A percentile compares a stretch with the other conserved stretches of the same genome.
Evolutionary conservation across 2,797 vertebrate genomes (phyloP).

Genomic region (Chloroceryle inda): DNA sequence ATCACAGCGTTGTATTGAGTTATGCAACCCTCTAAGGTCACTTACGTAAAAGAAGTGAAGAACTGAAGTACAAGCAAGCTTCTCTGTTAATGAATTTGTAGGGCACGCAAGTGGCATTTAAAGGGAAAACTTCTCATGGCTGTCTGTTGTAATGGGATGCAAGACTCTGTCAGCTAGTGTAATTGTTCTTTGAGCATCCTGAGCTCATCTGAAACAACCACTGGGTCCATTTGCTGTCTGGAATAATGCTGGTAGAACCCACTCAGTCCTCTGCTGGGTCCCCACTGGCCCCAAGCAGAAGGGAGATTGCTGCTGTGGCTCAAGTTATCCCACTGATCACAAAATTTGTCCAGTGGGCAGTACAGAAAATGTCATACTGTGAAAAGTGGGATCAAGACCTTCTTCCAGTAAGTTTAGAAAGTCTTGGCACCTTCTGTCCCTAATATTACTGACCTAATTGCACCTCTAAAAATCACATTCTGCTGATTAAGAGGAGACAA

Average conservation of each 20-base stretch:
- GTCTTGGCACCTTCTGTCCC: not conserved
- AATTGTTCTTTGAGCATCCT: not conserved
- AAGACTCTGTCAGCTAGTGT: not conserved
- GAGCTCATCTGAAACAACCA: not conserved
- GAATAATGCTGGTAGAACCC: not conserved
- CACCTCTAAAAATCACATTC: not conserved
- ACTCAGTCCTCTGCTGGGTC: not conserved
- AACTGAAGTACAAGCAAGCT: conserved; percentile 37
- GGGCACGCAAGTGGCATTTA: not conserved
- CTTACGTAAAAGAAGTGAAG: conserved; percentile 70
- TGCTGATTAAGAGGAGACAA: not conserved
- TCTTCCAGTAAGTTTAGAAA: not conserved
- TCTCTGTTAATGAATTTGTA: conserved; percentile 25
- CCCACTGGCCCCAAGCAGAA: not conserved
- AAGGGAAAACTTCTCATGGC: not conserved
- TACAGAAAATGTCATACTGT: not conserved
- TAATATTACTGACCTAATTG: not conserved
- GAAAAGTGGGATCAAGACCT: not conserved
- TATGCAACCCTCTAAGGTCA: conserved; percentile 69
- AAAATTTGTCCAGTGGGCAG: not conserved
- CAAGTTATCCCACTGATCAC: not conserved
- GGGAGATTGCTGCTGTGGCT: not conserved
- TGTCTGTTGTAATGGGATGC: not conserved
- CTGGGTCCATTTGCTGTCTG: not conserved
- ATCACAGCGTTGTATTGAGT: conserved; percentile 54